Conservation (phyloP, 2,113 vertebrate genomes). For the Mustela lutreola region DNA sequence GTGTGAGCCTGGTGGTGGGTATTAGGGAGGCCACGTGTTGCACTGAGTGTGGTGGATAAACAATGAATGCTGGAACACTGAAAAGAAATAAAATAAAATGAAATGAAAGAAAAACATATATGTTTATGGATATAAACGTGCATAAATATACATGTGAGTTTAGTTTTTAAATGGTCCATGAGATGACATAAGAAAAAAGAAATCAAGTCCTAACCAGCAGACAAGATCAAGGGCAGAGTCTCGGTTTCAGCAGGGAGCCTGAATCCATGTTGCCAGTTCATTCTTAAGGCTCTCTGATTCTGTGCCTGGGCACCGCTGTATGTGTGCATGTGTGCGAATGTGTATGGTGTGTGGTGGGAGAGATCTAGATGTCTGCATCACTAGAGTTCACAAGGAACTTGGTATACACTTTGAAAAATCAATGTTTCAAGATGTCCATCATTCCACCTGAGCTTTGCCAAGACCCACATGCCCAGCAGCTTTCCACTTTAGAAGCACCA, state of each 20-base stretch:
- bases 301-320: fast-evolving
- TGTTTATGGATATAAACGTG: too few relatives aligned
- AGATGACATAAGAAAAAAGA: neutral
- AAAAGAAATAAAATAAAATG: too few relatives aligned
- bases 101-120: neutral
- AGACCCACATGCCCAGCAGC: neutral
- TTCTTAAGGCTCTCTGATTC: neutral
- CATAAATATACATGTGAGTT: neutral
- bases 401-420: neutral
- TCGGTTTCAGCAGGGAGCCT: neutral
- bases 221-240: neutral
- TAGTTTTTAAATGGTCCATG: neutral
- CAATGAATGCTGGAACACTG: too few relatives aligned
- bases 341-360: neutral
- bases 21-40: too few relatives aligned
- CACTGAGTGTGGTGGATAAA: too few relatives aligned
- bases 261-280: too few relatives aligned
- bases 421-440: neutral
- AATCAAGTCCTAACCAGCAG: neutral
- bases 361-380: neutral
- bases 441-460: neutral
- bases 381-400: neutral
- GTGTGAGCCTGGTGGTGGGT: too few relatives aligned
- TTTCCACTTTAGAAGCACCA: neutral
- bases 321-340: fast-evolving